These are phyloP conservation scores for Chelon labrosus DNA, from an alignment of 2,797 vertebrate species.

Conservation along the genomic window DNA sequence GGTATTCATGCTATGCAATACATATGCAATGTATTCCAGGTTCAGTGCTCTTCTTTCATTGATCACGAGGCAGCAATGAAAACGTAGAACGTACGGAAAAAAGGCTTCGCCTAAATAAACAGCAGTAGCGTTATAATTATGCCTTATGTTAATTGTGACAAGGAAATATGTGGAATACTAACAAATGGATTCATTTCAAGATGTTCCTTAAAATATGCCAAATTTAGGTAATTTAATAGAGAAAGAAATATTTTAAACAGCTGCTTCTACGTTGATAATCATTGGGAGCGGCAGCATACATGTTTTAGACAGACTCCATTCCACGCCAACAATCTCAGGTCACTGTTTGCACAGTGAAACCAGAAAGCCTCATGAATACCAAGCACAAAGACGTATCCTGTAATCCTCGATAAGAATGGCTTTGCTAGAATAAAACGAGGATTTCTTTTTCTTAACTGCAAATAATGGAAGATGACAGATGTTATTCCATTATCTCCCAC, in stretches of 20 bases:
- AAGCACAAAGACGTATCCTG: conserved; percentile 36
- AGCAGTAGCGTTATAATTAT: background rate
- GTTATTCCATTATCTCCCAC: conserved; percentile 47
- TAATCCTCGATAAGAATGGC: conserved; percentile 60
- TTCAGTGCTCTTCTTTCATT: conserved; percentile 10
- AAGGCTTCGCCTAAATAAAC: no score
- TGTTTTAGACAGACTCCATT: conserved; percentile 26
- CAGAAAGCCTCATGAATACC: conserved; percentile 52
- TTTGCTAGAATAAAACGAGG: conserved; percentile 42
- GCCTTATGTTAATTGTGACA: conserved; percentile 3
- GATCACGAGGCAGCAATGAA: background rate
- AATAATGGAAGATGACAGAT: conserved; percentile 66
- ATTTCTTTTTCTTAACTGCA: conserved; percentile 57
- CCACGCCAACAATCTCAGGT: conserved; percentile 27
- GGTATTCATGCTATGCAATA: no score
- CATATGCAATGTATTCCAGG: background rate
- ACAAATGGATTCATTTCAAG: conserved; percentile 3
- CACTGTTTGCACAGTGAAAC: conserved; percentile 38
- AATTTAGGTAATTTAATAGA: background rate
- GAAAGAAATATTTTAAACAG: conserved; percentile 7
- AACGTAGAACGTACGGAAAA: no score
- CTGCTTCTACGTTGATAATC: conserved; percentile 15
- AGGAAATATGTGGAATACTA: background rate
- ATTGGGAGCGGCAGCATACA: background rate
- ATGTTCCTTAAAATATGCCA: background rate